Percentiles rank a stretch among this genome's conserved stretches.
phyloP scores from a whole-genome alignment of 2,113 vertebrate species.

The Anguilla rostrata region DNA sequence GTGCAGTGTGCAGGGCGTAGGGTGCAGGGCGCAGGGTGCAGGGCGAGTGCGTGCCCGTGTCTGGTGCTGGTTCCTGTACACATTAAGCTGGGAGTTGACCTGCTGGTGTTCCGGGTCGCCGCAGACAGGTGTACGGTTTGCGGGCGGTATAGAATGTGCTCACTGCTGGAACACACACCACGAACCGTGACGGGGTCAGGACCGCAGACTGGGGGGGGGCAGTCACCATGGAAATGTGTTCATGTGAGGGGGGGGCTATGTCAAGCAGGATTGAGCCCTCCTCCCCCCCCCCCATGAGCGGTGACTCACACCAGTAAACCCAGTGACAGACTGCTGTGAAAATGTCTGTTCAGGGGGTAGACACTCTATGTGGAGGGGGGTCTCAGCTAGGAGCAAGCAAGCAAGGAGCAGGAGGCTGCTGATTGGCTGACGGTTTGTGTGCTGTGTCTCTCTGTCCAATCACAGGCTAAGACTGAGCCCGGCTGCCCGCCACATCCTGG shows the following conservation, averaged over 20 bases:
- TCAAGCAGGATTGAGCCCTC: no score
- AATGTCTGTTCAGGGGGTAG: no score
- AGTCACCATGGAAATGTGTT: not conserved
- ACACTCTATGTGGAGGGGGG: no score
- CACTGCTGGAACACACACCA: not conserved
- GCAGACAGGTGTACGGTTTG: not conserved
- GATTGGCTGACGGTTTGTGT: not conserved
- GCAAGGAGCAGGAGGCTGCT: no score
- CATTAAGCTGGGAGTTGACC: not conserved
- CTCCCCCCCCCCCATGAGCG: no score
- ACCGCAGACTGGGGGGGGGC: not conserved
- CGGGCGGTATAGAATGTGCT: not conserved
- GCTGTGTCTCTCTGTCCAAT: not conserved
- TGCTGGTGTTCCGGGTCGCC: not conserved
- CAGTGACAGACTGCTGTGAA: no score
- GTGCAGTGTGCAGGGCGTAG: no score
- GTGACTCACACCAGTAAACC: no score
- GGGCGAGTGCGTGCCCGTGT: not conserved
- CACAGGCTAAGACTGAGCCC: slow-evolving; percentile 87
- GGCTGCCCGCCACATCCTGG: slow-evolving; percentile 89
- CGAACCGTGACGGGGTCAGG: not conserved
- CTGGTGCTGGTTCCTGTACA: not conserved
- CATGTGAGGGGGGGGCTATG: not conserved
- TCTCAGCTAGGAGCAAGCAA: no score
- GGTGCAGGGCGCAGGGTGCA: no score